Conservation (phyloP, 2,113 vertebrate genomes). For the Aphyosemion australe region DNA sequence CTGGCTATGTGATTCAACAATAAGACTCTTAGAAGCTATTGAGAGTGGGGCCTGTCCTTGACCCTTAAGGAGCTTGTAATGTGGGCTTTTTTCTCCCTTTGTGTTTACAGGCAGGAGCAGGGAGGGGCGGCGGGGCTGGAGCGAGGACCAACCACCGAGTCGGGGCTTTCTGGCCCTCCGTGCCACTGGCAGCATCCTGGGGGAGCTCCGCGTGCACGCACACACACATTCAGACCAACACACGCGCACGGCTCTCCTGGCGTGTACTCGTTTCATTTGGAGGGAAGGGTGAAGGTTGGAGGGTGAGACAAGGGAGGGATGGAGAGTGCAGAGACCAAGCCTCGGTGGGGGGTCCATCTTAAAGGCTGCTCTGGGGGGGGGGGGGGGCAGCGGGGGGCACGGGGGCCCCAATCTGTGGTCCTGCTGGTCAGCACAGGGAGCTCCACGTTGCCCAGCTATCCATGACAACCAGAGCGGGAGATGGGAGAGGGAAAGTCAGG, state of each 20-base stretch:
- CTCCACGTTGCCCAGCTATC: slow-evolving; percentile 81
- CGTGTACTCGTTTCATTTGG: slow-evolving; percentile 70
- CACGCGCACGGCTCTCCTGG: slow-evolving; percentile 63
- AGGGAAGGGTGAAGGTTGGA: slow-evolving; percentile 70
- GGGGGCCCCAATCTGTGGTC: slow-evolving; percentile 75
- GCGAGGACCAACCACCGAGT: slow-evolving; percentile 60
- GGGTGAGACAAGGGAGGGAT: slow-evolving; percentile 46
- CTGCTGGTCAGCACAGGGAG: slow-evolving; percentile 78
- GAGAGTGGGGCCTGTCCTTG: slow-evolving; percentile 81
- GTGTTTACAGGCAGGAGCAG: slow-evolving; percentile 70
- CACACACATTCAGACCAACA: slow-evolving; percentile 15
- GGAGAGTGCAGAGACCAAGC: slow-evolving; percentile 64
- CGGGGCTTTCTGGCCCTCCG: slow-evolving; percentile 70
- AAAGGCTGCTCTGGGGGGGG: slow-evolving; percentile 76
- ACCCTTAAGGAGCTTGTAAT: slow-evolving; percentile 87
- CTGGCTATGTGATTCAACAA: slow-evolving; percentile 83
- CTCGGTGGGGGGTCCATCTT: slow-evolving; percentile 75
- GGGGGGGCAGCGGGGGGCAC: slow-evolving; percentile 34
- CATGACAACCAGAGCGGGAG: slow-evolving; percentile 79
- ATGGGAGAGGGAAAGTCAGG: slow-evolving; percentile 16
- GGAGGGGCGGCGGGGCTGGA: slow-evolving; percentile 38
- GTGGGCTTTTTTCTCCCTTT: slow-evolving; percentile 79
- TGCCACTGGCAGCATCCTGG: slow-evolving; percentile 75
- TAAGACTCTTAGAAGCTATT: slow-evolving; percentile 80
- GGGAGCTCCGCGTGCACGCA: slow-evolving; percentile 37